A percentile compares a stretch with the other conserved stretches of the same genome.
Evolutionary conservation across 2,113 vertebrate genomes (phyloP).

Genomic region (Megaceryle maxima): DNA sequence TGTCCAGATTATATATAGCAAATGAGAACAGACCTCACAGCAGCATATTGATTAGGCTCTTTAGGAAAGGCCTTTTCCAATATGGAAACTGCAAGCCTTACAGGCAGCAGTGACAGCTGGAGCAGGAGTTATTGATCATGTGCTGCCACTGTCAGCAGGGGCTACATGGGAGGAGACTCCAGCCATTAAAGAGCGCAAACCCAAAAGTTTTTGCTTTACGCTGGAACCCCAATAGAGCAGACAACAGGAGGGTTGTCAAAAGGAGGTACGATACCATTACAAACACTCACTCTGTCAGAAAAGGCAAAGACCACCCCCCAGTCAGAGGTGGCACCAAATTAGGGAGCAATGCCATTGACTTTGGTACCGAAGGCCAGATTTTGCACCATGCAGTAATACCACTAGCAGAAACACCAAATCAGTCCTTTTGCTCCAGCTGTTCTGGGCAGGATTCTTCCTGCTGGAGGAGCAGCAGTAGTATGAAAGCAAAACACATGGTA

Average conservation of each 20-base stretch:
- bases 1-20: conserved; percentile 70
- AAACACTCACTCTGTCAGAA: background rate
- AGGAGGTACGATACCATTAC: background rate
- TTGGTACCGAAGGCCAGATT: background rate
- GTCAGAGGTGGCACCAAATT: background rate
- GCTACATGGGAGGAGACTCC: conserved; percentile 30
- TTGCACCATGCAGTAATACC: background rate
- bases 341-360: background rate
- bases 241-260: background rate
- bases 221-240: background rate
- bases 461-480: background rate
- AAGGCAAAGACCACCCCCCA: background rate
- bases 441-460: background rate
- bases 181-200: conserved; percentile 26
- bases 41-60: conserved; percentile 69
- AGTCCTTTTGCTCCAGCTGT: background rate
- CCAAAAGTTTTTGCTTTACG: background rate
- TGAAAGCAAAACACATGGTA: background rate
- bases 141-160: conserved; percentile 39
- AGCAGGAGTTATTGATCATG: conserved; percentile 60
- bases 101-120: conserved; percentile 56
- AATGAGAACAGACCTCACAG: conserved; percentile 66
- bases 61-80: conserved; percentile 72
- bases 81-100: conserved; percentile 66
- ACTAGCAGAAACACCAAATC: background rate